Base-by-base conservation (phyloP, 2,113 vertebrate genomes). In the Cranoglanis bouderius region DNA sequence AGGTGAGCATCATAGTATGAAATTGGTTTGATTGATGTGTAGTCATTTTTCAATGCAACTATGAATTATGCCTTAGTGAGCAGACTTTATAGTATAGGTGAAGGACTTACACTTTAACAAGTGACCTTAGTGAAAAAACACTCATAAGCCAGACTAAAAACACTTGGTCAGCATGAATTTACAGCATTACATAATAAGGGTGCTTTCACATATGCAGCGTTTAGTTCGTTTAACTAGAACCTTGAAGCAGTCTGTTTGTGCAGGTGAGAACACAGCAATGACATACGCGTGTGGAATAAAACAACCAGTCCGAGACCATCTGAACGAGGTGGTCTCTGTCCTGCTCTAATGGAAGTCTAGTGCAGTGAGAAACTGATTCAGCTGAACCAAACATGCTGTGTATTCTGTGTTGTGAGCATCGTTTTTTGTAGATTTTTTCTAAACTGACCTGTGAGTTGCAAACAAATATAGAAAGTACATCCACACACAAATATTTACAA, bases 31-130 rank as follows among this genome's bases (percentile, higher is more conserved):
- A 90, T 83, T 83, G 90, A 86, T 85, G 85, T 72, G 67, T 78
- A 85, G 74, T 57, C 83, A 43, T 85, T 89, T 84, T 84, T 84
- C 67, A 84, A 61, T 84, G 26, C 80, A 72, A 19, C 46, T 43
- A 12, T 40, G 57, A 67, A 32, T 85, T 89, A 85, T 85, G 82
- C 46, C 7, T 46, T 89, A 40, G 75, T 12, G 26, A 65, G 77
- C 83, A 57, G 63, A 81, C 19, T 89, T 89, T 85, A 89, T 85
- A 80, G 83, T 63, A n/a, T 10, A 55, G 63, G 88, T 81, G 61
- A 89, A 57, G 84, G 72, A 78, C 88, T 85, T 63, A 72, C 87
- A 65, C n/a, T 88, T 86, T 40, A 84, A 65, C 83, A 81, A 85
- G 88, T 89, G 55, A 85, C 74, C 88, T 88, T 40, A 57, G 3